Evolutionary conservation across 2,113 vertebrate species (phyloP), one percentile per base, ranked within the genome.

Genomic region (Capra hircus): DNA sequence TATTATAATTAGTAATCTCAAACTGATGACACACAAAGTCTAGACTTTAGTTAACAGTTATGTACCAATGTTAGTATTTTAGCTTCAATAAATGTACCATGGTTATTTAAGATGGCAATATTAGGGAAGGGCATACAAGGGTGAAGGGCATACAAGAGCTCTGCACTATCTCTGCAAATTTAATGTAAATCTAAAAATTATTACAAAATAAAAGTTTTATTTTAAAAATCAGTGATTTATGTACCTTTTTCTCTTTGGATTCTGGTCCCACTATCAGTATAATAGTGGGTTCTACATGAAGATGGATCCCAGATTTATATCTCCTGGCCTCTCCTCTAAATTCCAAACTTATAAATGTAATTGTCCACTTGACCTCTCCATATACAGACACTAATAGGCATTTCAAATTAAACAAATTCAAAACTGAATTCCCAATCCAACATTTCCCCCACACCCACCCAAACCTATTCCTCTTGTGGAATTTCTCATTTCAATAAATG

Each of bases 181-280:
- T 52, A 52, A 36, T 25, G 9, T 80, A 84, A 88, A 88, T 57
- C 59, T 90, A 96, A 91, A 94, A 94, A 86, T 77, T 86, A 62
- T 17, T 55, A 27, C n/a, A 90, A 94, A 88, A 74, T 55, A 81
- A 64, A 96, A 94, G 52, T 13, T 25, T 88, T 86, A 81, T 88
- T 89, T 94, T 53, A n/a, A 97, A 96, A 93, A 95, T 80, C 27
- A 62, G 23, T 67, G 59, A 91, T 71, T 94, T 95, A 50, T 89
- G 16, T 87, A 45, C n/a, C 28, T 97, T 87, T 91, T 95, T 36
- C n/a, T 62, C 28, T 89, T 94, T 25, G 74, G 53, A 11, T 94
- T 95, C 59, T 93, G 9, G 60, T 85, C 40, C 55, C 25, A 92
- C 27, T 59, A 9, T 90, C 40, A 88, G 12, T 60, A 1, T 64